phyloP scores from a whole-genome alignment of 2,888 invertebrate species.

The Malachius bipustulatus region DNA sequence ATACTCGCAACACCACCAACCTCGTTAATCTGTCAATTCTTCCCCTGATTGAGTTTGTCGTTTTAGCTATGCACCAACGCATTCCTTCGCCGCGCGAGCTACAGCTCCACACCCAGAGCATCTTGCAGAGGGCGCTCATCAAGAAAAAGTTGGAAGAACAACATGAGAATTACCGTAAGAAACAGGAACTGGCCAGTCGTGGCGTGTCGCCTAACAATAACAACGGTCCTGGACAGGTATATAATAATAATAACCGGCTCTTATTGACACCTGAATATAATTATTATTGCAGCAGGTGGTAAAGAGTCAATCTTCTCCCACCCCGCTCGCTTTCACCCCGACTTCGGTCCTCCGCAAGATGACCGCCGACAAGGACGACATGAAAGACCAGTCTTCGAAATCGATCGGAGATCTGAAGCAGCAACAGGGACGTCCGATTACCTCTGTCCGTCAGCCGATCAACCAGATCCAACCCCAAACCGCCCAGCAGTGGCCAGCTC shows the following conservation, averaged over 20 bases:
- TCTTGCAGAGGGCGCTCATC: constrained; percentile 75
- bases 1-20: no score
- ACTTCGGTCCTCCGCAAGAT: constrained; percentile 89
- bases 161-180: constrained; percentile 68
- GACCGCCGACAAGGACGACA: constrained; percentile 79
- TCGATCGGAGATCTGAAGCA: constrained; percentile 48
- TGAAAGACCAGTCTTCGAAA: constrained; percentile 56
- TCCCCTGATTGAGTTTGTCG: constrained; percentile 5
- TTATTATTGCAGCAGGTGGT: constrained; percentile 32
- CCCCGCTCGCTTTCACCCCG: constrained; percentile 80
- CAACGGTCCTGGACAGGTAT: constrained; percentile 14
- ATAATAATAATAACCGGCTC: constrained; percentile 19
- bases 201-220: constrained; percentile 23
- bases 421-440: constrained; percentile 33
- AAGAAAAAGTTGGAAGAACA: constrained; percentile 85
- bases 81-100: constrained; percentile 77
- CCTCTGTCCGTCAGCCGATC: constrained; percentile 30
- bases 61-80: constrained; percentile 52
- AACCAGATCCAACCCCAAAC: constrained; percentile 25
- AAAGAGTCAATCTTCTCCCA: constrained; percentile 47
- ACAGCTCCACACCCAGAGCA: constrained; percentile 73
- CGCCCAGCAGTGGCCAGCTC: constrained; percentile 26
- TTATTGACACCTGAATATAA: constrained; percentile 21
- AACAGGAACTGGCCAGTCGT: constrained; percentile 50
- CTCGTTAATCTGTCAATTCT: no score